Conservation (phyloP, 2,888 invertebrate species). For the Troides oblongomaculatus region DNA sequence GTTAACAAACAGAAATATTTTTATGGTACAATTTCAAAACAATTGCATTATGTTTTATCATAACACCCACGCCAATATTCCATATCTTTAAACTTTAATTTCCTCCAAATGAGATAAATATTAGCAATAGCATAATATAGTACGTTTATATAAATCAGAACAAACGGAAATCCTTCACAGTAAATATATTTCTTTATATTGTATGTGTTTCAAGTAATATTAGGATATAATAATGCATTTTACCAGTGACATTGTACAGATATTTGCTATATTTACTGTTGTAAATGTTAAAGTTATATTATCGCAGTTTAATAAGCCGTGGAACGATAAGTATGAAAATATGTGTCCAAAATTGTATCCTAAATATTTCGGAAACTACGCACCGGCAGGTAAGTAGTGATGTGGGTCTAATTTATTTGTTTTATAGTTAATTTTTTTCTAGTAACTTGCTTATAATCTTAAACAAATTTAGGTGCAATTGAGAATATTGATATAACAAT, state of each 20-base stretch:
- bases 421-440: not conserved
- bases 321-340: conserved; percentile 73
- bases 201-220: conserved; percentile 14
- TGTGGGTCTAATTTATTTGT: not conserved
- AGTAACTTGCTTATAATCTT: not conserved
- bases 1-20: conserved; percentile 26
- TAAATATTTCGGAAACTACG: conserved; percentile 77
- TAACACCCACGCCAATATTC: conserved; percentile 50
- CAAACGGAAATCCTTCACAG: conserved; percentile 23
- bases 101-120: conserved; percentile 45
- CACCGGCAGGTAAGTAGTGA: conserved; percentile 74
- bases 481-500: not conserved
- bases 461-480: not conserved
- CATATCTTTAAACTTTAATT: conserved; percentile 45
- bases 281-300: conserved; percentile 51
- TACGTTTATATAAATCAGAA: conserved; percentile 17
- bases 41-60: conserved; percentile 43
- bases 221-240: conserved; percentile 15
- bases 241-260: conserved; percentile 33
- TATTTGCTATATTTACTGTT: conserved; percentile 50
- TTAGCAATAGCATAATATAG: conserved; percentile 22
- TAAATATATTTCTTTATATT: conserved; percentile 31
- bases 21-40: conserved; percentile 33
- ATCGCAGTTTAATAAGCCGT: conserved; percentile 67
- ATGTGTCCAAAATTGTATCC: conserved; percentile 79